Evolutionary conservation across 2,888 invertebrate genomes (phyloP).

Genomic region (Mesorhabditis spiculigera): DNA sequence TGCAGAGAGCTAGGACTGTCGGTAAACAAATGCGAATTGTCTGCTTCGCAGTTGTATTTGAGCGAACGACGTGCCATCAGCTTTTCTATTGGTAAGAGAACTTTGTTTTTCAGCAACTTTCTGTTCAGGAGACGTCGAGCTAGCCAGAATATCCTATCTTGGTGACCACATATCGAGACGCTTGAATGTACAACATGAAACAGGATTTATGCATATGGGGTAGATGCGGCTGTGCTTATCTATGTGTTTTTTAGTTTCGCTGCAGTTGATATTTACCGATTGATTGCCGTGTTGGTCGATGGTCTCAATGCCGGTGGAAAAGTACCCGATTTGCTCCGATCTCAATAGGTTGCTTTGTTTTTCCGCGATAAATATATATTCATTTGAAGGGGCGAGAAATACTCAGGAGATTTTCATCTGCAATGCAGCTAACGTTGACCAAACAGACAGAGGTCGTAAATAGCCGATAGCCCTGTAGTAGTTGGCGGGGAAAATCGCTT

Average conservation of each 20-base stretch:
- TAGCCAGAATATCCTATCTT: not conserved
- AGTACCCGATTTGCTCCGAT: not conserved
- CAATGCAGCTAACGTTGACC: slow-evolving; percentile 79
- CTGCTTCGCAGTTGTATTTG: too few relatives aligned
- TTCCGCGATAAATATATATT: too few relatives aligned
- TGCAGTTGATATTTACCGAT: not conserved
- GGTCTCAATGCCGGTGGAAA: not conserved
- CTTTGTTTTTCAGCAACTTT: too few relatives aligned
- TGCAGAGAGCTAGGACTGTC: too few relatives aligned
- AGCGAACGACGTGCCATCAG: too few relatives aligned
- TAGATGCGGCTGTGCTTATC: not conserved
- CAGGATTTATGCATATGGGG: not conserved
- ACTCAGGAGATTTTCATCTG: slow-evolving; percentile 9
- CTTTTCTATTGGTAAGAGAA: too few relatives aligned
- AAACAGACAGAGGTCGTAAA: slow-evolving; percentile 85
- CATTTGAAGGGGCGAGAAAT: too few relatives aligned
- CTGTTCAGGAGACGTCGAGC: not conserved
- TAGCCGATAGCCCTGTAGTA: slow-evolving; percentile 72
- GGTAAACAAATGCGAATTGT: too few relatives aligned
- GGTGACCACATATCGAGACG: not conserved
- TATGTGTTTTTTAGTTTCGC: not conserved
- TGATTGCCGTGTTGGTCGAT: not conserved
- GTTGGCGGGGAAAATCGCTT: slow-evolving; percentile 76
- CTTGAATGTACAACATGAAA: not conserved
- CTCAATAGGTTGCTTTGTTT: too few relatives aligned